phyloP scores from a whole-genome alignment of 2,888 invertebrate species.

The Unio delphinus region DNA sequence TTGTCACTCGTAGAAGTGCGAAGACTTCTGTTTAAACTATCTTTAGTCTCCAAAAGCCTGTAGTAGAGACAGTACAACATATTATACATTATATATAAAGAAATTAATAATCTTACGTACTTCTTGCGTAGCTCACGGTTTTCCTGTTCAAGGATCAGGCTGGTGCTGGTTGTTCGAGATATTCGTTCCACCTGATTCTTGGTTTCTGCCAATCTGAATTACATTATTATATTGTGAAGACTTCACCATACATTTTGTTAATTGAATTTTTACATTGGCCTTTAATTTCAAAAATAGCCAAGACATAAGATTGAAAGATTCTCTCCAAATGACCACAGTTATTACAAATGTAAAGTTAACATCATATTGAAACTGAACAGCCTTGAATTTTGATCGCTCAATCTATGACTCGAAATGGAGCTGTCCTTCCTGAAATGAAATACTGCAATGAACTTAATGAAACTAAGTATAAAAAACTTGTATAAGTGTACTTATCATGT shows the following conservation, averaged over 20 bases:
- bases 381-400: too few relatives aligned
- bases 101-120: constrained; percentile 41
- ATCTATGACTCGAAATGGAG: too few relatives aligned
- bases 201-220: constrained; percentile 54
- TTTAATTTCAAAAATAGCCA: too few relatives aligned
- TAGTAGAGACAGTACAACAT: constrained; percentile 16
- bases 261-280: background rate
- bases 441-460: too few relatives aligned
- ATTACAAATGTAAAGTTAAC: too few relatives aligned
- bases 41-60: constrained; percentile 65
- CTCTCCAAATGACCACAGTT: too few relatives aligned
- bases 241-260: background rate
- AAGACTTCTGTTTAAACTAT: constrained; percentile 62
- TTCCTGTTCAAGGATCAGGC: constrained; percentile 63
- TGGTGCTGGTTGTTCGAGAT: constrained; percentile 40
- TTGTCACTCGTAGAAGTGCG: constrained; percentile 66
- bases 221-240: constrained; percentile 1
- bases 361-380: too few relatives aligned
- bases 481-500: too few relatives aligned
- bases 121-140: constrained; percentile 59
- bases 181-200: constrained; percentile 49
- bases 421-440: too few relatives aligned
- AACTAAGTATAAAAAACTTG: too few relatives aligned
- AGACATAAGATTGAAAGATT: too few relatives aligned
- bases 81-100: constrained; percentile 10